phyloP scores from a whole-genome alignment of 2,888 invertebrate species.

The Caenorhabditis sinica region DNA sequence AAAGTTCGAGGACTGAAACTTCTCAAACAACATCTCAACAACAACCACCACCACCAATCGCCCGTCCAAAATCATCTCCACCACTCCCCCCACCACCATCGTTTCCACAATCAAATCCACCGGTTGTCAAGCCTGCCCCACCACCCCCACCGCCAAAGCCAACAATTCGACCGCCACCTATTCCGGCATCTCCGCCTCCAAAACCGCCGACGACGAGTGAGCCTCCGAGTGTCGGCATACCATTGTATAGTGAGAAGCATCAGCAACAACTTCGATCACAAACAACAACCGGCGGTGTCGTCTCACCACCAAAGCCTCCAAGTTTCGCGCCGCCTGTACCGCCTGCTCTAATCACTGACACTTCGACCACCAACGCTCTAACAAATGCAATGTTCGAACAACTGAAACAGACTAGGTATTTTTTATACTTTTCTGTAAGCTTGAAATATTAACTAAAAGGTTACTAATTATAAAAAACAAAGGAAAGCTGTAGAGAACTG shows the following conservation, averaged over 20 bases:
- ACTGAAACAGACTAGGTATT: slow-evolving; percentile 52
- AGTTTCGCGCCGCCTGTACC: slow-evolving; percentile 69
- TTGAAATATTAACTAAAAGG: background rate
- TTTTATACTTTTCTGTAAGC: background rate
- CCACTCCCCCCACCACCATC: slow-evolving; percentile 50
- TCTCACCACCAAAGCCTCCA: slow-evolving; percentile 64
- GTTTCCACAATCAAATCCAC: slow-evolving; percentile 33
- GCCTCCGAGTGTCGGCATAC: slow-evolving; percentile 52
- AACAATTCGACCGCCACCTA: slow-evolving; percentile 50
- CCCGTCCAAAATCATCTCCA: slow-evolving; percentile 45
- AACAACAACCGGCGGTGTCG: slow-evolving; percentile 30
- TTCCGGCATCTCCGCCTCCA: slow-evolving; percentile 61
- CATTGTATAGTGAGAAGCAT: slow-evolving; percentile 61
- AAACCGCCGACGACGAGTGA: slow-evolving; percentile 44
- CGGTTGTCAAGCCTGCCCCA: slow-evolving; percentile 38
- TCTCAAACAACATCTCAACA: slow-evolving; percentile 19
- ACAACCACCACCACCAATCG: background rate
- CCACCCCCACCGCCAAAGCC: slow-evolving; percentile 65
- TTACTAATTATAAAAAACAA: too few relatives aligned
- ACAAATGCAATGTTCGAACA: slow-evolving; percentile 68
- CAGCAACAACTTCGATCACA: slow-evolving; percentile 32
- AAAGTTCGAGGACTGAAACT: slow-evolving; percentile 5
- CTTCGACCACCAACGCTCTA: slow-evolving; percentile 59
- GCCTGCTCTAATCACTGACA: slow-evolving; percentile 60
- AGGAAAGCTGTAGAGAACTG: too few relatives aligned